Conservation (phyloP, 2,888 invertebrate genomes). For the Disparrhopalites patrizii region DNA sequence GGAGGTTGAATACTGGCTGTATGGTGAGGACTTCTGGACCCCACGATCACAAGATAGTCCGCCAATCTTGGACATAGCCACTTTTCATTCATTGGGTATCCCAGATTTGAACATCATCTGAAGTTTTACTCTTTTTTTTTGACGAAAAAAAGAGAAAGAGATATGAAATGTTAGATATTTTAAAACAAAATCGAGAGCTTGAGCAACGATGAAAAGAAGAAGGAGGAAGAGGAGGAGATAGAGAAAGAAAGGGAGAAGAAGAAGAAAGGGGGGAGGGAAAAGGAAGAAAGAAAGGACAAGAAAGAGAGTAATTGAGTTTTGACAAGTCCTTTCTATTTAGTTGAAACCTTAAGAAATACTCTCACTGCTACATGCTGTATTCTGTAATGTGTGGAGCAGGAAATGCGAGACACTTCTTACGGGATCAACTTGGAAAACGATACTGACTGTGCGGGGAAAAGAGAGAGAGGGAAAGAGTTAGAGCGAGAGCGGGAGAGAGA, state of each 20-base stretch:
- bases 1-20: conserved; percentile 70
- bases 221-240: neutral
- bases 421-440: conserved; percentile 14
- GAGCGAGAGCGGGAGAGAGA: no score
- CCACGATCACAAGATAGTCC: conserved; percentile 97
- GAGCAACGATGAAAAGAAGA: neutral
- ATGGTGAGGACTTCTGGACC: conserved; percentile 69
- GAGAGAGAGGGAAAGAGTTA: no score
- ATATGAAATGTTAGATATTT: no score
- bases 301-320: no score
- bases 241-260: neutral
- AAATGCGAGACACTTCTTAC: conserved; percentile 8
- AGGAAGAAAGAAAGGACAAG: neutral
- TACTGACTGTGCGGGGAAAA: no score
- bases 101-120: conserved; percentile 22
- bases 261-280: neutral
- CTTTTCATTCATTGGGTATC: conserved; percentile 47
- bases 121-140: conserved; percentile 20
- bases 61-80: conserved; percentile 58
- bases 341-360: no score
- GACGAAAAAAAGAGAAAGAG: neutral
- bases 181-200: no score
- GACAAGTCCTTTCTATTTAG: no score
- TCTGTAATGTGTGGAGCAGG: neutral
- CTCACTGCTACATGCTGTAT: no score